phyloP scores from a whole-genome alignment of 2,797 vertebrate species.

The Sebastes vulpes region DNA sequence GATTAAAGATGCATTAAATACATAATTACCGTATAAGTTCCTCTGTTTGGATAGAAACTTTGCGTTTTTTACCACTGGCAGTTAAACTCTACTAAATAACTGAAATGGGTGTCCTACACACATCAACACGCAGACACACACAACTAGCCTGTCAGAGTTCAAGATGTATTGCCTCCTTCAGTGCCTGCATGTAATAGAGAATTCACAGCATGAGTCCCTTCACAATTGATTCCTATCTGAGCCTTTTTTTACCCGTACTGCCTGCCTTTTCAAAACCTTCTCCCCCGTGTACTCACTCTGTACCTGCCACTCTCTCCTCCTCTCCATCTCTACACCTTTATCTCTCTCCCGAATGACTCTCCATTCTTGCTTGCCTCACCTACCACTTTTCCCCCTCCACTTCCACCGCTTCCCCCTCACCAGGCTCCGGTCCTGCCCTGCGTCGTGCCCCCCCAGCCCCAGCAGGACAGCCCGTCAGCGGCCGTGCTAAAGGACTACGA shows the following conservation, averaged over 20 bases:
- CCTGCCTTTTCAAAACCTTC: constrained; percentile 47
- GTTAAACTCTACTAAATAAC: constrained; percentile 4
- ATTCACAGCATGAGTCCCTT: constrained; percentile 66
- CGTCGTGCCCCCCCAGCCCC: constrained; percentile 71
- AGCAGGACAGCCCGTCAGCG: constrained; percentile 76
- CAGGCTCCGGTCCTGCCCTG: constrained; percentile 76
- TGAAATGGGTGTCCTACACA: background rate
- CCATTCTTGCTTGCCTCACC: constrained; percentile 15
- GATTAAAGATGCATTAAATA: background rate
- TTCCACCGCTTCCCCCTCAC: background rate
- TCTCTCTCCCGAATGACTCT: constrained; percentile 12
- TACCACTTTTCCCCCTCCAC: background rate
- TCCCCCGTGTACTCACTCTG: constrained; percentile 42
- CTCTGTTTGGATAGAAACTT: background rate
- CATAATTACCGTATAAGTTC: constrained; percentile 10
- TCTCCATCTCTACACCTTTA: constrained; percentile 23
- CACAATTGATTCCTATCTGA: constrained; percentile 54
- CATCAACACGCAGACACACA: background rate
- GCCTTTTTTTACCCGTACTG: constrained; percentile 31
- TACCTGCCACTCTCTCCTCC: constrained; percentile 25
- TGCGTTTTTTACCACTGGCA: background rate
- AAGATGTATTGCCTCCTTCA: constrained; percentile 26
- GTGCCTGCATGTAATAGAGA: constrained; percentile 61
- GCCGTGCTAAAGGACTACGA: constrained; percentile 82
- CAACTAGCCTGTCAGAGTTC: constrained; percentile 20